These are phyloP conservation scores for Xylocampa areola DNA, from an alignment of 2,888 invertebrate species.

Conservation along the genomic window DNA sequence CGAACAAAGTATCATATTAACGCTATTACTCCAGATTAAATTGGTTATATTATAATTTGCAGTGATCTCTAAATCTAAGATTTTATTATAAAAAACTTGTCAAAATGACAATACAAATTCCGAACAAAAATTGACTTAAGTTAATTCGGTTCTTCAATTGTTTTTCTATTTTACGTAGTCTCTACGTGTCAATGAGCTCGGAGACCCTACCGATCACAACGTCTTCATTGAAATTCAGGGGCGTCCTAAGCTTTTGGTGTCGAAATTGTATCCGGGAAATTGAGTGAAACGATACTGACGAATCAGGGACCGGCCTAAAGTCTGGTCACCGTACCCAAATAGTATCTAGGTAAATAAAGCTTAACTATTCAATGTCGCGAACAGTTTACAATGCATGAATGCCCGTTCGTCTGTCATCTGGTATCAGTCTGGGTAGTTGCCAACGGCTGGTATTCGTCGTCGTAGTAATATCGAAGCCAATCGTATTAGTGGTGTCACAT, in stretches of 20 bases:
- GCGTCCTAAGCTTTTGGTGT: not conserved
- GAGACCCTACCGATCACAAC: not conserved
- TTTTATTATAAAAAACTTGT: too few relatives aligned
- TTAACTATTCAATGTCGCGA: conserved; percentile 58
- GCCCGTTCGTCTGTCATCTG: conserved; percentile 70
- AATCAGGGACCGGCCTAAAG: conserved; percentile 3
- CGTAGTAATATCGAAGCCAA: conserved; percentile 65
- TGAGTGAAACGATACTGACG: conserved; percentile 4
- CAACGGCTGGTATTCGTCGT: conserved; percentile 66
- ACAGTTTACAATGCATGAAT: conserved; percentile 71
- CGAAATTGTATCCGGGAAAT: not conserved
- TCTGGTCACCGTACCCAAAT: conserved; percentile 37
- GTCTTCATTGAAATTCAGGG: not conserved
- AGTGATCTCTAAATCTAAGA: too few relatives aligned
- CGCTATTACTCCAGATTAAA: too few relatives aligned
- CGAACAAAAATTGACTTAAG: too few relatives aligned
- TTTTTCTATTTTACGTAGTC: not conserved
- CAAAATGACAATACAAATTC: conserved; percentile 35
- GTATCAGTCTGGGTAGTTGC: conserved; percentile 73
- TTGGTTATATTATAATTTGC: too few relatives aligned
- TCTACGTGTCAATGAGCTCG: not conserved
- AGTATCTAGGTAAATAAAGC: conserved; percentile 55
- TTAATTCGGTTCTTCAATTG: too few relatives aligned
- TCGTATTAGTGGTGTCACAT: conserved; percentile 68
- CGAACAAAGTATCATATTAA: too few relatives aligned